Base-by-base conservation (phyloP, 2,888 invertebrate species). In the Aplocera efformata region DNA sequence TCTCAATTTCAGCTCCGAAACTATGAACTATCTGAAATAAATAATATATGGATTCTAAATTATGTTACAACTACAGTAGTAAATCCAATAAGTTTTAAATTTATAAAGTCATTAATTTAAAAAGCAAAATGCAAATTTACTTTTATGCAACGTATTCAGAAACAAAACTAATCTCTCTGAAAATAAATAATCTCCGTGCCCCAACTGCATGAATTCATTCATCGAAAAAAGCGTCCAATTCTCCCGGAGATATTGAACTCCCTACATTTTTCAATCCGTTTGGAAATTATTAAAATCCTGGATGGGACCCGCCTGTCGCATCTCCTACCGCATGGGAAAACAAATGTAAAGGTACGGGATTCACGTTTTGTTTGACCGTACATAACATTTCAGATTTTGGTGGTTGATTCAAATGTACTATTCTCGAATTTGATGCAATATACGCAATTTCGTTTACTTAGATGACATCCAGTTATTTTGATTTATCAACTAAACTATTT, bases 221-320 rank as follows among this genome's bases (percentile, higher is more conserved):
- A 36, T 25, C 26, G 34, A 29, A 40, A 38, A 41, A 33, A 23
- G 24, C 34, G 23, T 22, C 36, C 33, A 22, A 39, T 35, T 34
- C 36, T 42, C 32, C 41, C 23, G n/a, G 36, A 51, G 46, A 54
- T 54, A 56, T 44, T 31, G 36, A 37, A 41, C 47, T 39, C 44
- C 52, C 48, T 56, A 54, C 61, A 67, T 66, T 70, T 70, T 70
- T 62, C 66, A 68, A 74, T 75, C 70, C 63, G 60, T 67, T 55
- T 73, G 63, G 63, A 67, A 75, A 79, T 75, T 79, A 82, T 80
- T 74, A 75, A 76, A 82, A 81, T 71, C 67, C 63, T 60, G 44
- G 45, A 51, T 55, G 49, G 48, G 52, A 55, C 59, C 42, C 46
- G 55, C 56, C 40, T 64, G 67, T 63, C 69, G 63, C 67, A 55